Percentiles rank a stretch among this genome's conserved stretches.
phyloP scores from a whole-genome alignment of 2,113 vertebrate species.

The Spheniscus mendiculus region DNA sequence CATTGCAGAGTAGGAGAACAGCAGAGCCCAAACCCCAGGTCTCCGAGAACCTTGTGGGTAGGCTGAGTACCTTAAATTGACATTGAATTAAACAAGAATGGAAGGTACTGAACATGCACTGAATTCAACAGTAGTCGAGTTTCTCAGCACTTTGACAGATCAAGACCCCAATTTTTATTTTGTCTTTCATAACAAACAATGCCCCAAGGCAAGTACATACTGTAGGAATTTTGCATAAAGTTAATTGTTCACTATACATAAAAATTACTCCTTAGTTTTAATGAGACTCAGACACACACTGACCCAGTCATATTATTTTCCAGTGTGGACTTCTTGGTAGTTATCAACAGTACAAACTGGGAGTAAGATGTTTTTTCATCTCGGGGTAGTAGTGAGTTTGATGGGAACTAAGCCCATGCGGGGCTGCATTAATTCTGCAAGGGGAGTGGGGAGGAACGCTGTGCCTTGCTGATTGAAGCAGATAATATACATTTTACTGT shows the following conservation, averaged over 20 bases:
- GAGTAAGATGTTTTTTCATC: background rate
- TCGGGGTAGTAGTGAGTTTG: background rate
- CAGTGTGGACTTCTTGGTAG: background rate
- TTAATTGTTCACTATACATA: constrained; percentile 46
- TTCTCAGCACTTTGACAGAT: constrained; percentile 28
- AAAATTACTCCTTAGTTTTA: constrained; percentile 24
- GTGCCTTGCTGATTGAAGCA: background rate
- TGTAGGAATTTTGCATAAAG: constrained; percentile 10
- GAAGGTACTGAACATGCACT: background rate
- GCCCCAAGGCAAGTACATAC: background rate
- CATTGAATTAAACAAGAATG: constrained; percentile 29
- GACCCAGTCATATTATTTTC: background rate
- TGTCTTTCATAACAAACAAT: constrained; percentile 49
- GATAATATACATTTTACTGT: background rate
- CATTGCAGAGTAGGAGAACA: background rate
- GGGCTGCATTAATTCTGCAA: background rate
- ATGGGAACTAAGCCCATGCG: background rate
- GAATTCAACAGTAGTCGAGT: background rate
- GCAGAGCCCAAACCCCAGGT: background rate
- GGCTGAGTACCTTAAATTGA: background rate
- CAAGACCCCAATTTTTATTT: constrained; percentile 35
- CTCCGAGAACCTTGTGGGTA: background rate
- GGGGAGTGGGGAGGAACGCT: background rate
- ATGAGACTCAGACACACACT: background rate
- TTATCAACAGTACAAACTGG: background rate